Evolutionary conservation across 2,888 invertebrate species (phyloP).

Genomic region (Nomada goodeniana): DNA sequence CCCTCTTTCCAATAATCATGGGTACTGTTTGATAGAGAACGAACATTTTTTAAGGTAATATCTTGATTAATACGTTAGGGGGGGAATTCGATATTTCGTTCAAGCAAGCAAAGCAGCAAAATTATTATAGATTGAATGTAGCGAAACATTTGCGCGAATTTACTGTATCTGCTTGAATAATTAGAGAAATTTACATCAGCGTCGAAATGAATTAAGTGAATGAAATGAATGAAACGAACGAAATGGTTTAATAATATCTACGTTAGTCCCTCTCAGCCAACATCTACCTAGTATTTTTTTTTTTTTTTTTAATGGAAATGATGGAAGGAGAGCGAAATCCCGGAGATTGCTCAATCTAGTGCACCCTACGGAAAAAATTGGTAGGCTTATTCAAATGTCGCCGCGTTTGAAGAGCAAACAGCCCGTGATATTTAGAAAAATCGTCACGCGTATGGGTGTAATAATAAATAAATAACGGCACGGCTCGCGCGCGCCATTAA

Average conservation of each 20-base stretch:
- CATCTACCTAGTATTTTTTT: not conserved
- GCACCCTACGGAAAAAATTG: conserved; percentile 51
- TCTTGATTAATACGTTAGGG: no score
- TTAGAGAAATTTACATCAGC: no score
- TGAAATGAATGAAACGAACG: no score
- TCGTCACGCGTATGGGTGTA: not conserved
- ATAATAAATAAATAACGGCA: conserved; percentile 23
- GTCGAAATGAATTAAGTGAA: no score
- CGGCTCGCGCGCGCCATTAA: conserved; percentile 37
- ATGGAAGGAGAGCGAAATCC: conserved; percentile 23
- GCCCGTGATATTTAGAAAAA: conserved; percentile 52
- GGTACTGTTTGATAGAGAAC: not conserved
- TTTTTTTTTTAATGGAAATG: conserved; percentile 20
- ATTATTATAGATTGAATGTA: no score
- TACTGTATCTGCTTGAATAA: no score
- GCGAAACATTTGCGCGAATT: no score
- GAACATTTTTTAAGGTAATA: not conserved
- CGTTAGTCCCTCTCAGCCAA: no score
- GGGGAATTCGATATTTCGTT: no score
- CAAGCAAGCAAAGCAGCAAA: no score
- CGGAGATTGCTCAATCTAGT: conserved; percentile 52
- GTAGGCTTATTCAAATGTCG: conserved; percentile 56
- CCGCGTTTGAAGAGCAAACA: conserved; percentile 30
- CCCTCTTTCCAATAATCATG: not conserved
- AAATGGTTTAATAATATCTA: no score